These are phyloP conservation scores for Chionis minor DNA, from an alignment of 2,113 vertebrate species.

Conservation along the genomic window DNA sequence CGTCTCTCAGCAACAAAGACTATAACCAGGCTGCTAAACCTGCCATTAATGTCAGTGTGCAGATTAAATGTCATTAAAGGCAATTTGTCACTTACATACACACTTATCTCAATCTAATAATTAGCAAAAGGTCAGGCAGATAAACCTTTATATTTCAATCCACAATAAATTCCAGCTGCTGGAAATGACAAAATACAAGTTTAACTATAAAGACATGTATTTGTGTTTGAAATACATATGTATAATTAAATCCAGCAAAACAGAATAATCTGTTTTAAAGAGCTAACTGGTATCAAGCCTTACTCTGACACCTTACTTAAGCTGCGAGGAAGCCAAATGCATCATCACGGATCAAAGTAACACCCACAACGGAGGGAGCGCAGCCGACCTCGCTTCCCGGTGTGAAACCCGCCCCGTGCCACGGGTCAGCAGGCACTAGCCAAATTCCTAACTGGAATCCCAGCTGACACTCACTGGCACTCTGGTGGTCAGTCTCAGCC, in stretches of 20 bases:
- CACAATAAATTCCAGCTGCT: constrained; percentile 55
- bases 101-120: constrained; percentile 76
- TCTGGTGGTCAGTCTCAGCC: not conserved
- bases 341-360: not conserved
- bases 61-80: constrained; percentile 78
- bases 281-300: not conserved
- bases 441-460: not conserved
- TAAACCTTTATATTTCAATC: constrained; percentile 62
- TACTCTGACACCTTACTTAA: not conserved
- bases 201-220: not conserved
- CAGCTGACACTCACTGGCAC: not conserved
- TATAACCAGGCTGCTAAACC: constrained; percentile 63
- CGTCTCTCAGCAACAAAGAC: constrained; percentile 66
- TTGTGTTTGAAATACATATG: not conserved
- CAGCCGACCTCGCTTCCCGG: fast-evolving
- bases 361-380: fast-evolving
- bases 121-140: constrained; percentile 76
- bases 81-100: constrained; percentile 76
- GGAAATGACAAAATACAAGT: constrained; percentile 37
- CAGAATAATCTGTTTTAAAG: not conserved
- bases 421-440: not conserved
- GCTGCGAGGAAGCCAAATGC: not conserved
- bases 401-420: not conserved
- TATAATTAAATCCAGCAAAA: constrained; percentile 9
- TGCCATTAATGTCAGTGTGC: constrained; percentile 70